Percentiles rank a stretch among this genome's conserved stretches.
Conservation (phyloP, 2,113 vertebrate species). For the Chelonoidis abingdonii region DNA sequence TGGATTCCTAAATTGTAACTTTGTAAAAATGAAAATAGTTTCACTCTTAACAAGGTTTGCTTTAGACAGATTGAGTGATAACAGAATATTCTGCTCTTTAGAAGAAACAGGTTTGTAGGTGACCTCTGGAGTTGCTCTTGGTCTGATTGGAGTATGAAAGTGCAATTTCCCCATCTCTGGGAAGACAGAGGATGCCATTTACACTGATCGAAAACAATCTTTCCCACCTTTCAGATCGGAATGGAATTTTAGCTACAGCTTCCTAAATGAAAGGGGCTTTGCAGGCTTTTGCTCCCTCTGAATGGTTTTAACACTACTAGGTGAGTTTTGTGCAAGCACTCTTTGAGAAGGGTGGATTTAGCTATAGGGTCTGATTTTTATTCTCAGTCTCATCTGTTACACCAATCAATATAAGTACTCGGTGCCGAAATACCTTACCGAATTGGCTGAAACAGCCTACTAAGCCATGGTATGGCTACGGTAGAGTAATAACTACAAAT, state of each 20-base stretch:
- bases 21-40: constrained; percentile 27
- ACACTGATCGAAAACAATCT: background rate
- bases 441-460: background rate
- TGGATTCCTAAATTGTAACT: constrained; percentile 13
- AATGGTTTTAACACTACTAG: background rate
- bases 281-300: background rate
- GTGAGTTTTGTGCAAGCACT: background rate
- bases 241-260: background rate
- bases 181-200: constrained; percentile 20
- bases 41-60: background rate
- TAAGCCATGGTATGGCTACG: background rate
- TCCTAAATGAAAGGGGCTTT: background rate
- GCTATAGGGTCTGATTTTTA: background rate
- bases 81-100: background rate
- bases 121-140: constrained; percentile 65
- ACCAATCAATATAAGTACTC: background rate
- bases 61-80: constrained; percentile 8
- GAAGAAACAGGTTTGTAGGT: constrained; percentile 37
- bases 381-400: background rate
- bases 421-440: background rate
- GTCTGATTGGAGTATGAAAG: constrained; percentile 66
- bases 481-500: background rate
- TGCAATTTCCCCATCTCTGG: constrained; percentile 26
- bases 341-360: background rate
- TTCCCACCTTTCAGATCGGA: background rate